Evolutionary conservation across 2,797 vertebrate species (phyloP), one percentile per base, ranked within the genome.

Genomic region (Monodelphis domestica): DNA sequence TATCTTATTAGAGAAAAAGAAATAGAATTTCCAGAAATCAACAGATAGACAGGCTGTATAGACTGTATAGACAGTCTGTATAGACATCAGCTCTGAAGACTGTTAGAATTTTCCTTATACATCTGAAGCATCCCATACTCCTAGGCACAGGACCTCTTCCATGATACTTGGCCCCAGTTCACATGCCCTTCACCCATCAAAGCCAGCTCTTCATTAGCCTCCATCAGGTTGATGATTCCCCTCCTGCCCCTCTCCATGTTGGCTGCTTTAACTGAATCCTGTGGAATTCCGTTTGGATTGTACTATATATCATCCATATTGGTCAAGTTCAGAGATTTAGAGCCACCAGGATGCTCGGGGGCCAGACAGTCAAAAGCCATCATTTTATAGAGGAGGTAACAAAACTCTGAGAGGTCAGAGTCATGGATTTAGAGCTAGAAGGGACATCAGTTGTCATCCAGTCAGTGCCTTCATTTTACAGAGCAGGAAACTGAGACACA

Each of bases 1-100:
- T 38, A 53, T 95, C 89, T 95, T 89, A 70, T 54, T 51, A 88
- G 51, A 29, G 53, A 88, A 55, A 90, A 78, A 70, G 3, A 91
- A 92, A 92, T 9, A 88, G n/a, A 4, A 51, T 84, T 52, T 95
- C 54, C 91, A 53, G 1, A 15, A 57, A n/a, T 53, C 21, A 29
- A 12, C 45, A 57, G 50, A n/a, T 87, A 54, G 50, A n/a, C 38
- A 89, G 51, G 52, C 87, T 90, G 94, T 90, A 54, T 70, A 24
- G 89, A 56, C 88, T n/a, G n/a, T n/a, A n/a, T 87, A 54, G 50
- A n/a, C 38, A 89, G 51, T 52, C 87, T 90, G 94, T 90, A 54
- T 70, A 24, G 89, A 56, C 88, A 93, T 87, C 91, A 45, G 45
- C 45, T 93, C 88, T 54, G 70, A 70, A 28, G 56, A 33, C 38